Evolutionary conservation across 1,140 invertebrate species (phyloP).

Genomic region (Drosophila pandora): DNA sequence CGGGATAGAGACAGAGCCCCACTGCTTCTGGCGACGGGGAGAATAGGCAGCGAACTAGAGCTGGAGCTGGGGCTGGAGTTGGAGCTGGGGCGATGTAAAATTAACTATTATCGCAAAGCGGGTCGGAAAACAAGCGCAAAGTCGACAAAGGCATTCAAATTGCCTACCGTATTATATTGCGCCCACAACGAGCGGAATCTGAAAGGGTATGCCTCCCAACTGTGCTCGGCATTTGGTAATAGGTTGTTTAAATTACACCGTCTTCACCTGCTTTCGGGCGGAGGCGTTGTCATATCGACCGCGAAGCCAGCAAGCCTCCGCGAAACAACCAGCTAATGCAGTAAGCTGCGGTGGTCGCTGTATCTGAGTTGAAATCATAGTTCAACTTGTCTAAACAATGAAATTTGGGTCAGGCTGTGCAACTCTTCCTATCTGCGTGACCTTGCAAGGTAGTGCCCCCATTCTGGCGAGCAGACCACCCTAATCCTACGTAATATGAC

Average conservation of each 20-base stretch:
- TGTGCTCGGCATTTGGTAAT: constrained; percentile 73
- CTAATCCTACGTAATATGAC: no score
- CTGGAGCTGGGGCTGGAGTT: neutral
- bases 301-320: constrained; percentile 64
- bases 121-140: constrained; percentile 75
- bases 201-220: constrained; percentile 40
- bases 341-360: constrained; percentile 3
- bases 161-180: constrained; percentile 67
- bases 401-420: constrained; percentile 75
- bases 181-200: constrained; percentile 2
- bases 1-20: neutral
- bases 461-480: no score
- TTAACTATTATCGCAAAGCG: constrained; percentile 81
- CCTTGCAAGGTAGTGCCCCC: no score
- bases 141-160: constrained; percentile 71
- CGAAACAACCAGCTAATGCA: constrained; percentile 34
- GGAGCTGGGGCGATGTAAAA: constrained; percentile 51
- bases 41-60: constrained; percentile 12
- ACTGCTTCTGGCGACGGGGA: neutral
- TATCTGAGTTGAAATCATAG: constrained; percentile 72
- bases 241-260: constrained; percentile 75
- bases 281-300: constrained; percentile 80
- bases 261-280: constrained; percentile 17
- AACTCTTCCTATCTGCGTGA: no score
- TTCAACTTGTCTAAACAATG: constrained; percentile 82